Percentiles rank a stretch among this genome's conserved stretches.
Conservation (phyloP, 2,888 invertebrate species). For the Sarcophaga carnaria region DNA sequence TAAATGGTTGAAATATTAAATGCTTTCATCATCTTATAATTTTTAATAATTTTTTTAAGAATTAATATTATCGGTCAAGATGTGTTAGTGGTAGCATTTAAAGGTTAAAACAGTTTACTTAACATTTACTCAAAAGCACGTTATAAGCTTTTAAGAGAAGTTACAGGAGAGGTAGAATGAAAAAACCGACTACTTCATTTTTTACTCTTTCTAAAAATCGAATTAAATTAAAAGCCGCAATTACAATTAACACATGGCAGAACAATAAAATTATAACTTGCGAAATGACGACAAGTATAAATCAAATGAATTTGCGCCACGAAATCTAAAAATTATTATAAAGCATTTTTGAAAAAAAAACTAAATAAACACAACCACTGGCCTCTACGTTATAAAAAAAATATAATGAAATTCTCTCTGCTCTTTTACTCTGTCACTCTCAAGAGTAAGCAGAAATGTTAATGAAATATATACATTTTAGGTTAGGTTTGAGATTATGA, state of each 20-base stretch:
- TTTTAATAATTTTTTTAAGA: neutral
- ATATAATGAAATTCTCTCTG: neutral
- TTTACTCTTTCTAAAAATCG: neutral
- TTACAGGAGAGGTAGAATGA: neutral
- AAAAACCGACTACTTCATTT: neutral
- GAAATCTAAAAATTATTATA: neutral
- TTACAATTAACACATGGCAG: slow-evolving; percentile 20
- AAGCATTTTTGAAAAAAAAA: neutral
- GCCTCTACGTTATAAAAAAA: slow-evolving; percentile 7
- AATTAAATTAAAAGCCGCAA: slow-evolving; percentile 2
- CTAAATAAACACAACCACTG: slow-evolving; percentile 12
- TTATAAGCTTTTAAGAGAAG: neutral
- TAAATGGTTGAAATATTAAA: no score
- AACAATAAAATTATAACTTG: slow-evolving; percentile 1
- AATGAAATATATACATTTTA: slow-evolving; percentile 64
- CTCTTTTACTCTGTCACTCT: neutral
- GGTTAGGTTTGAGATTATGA: slow-evolving; percentile 70
- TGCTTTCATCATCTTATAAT: neutral
- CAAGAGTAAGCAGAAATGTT: slow-evolving; percentile 32
- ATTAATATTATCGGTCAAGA: neutral
- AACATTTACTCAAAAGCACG: neutral
- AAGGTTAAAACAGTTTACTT: neutral
- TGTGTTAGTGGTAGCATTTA: neutral
- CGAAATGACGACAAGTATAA: neutral
- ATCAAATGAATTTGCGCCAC: slow-evolving; percentile 31